Evolutionary conservation across 2,797 vertebrate species (phyloP).

Genomic region (Coregonus ussuriensis): DNA sequence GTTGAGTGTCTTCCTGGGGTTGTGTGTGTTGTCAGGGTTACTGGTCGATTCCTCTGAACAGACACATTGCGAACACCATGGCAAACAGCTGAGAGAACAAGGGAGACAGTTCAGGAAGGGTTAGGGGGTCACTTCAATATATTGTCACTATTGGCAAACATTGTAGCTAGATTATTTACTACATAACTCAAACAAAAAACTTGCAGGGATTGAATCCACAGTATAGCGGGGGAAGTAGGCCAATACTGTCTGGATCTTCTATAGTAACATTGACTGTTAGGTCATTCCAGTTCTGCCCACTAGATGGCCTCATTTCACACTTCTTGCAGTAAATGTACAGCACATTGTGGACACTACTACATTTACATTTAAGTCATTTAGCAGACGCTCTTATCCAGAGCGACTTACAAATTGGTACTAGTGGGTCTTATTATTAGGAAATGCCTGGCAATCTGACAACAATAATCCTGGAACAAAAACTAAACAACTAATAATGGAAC

Average conservation of each 20-base stretch:
- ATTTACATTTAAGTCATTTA: too few relatives aligned
- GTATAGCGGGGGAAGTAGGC: too few relatives aligned
- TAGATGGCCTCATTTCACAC: constrained; percentile 13
- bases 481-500: background rate
- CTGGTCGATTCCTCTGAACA: constrained; percentile 89
- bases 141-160: constrained; percentile 20
- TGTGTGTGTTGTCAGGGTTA: constrained; percentile 51
- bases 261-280: background rate
- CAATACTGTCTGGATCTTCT: background rate
- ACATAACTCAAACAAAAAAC: background rate
- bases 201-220: background rate
- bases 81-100: constrained; percentile 82
- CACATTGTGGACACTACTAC: too few relatives aligned
- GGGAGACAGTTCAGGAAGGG: constrained; percentile 8
- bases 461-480: background rate
- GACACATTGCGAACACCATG: constrained; percentile 94
- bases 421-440: background rate
- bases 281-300: constrained; percentile 21
- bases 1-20: background rate
- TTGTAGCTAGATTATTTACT: constrained; percentile 8
- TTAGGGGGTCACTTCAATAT: background rate
- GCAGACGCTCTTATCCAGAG: too few relatives aligned
- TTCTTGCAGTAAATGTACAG: background rate
- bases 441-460: background rate
- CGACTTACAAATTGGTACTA: too few relatives aligned